Evolutionary conservation across 2,888 invertebrate genomes (phyloP).

Genomic region (Drosophila niveifrons): DNA sequence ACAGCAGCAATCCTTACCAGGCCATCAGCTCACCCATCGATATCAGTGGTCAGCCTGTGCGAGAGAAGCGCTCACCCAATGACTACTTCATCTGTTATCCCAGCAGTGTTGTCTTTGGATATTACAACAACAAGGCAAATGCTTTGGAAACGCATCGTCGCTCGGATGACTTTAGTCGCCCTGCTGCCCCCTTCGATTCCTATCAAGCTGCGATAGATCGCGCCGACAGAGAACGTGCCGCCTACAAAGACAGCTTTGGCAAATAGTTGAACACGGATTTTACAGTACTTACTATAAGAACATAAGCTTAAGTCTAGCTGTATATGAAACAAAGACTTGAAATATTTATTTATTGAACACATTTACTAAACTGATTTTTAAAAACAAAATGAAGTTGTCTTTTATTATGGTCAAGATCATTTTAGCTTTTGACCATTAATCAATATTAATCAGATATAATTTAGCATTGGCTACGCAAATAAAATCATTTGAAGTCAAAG

Average conservation of each 20-base stretch:
- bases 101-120: constrained; percentile 65
- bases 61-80: constrained; percentile 45
- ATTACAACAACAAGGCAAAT: constrained; percentile 26
- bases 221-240: constrained; percentile 64
- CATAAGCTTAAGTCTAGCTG: constrained; percentile 47
- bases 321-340: constrained; percentile 16
- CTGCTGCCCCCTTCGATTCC: constrained; percentile 36
- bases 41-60: constrained; percentile 59
- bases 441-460: too few species aligned
- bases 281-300: not conserved
- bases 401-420: not conserved
- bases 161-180: constrained; percentile 27
- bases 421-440: too few species aligned
- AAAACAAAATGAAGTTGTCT: not conserved
- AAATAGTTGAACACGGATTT: constrained; percentile 38
- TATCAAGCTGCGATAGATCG: constrained; percentile 47
- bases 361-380: constrained; percentile 29
- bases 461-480: not conserved
- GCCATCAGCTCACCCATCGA: constrained; percentile 49
- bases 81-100: constrained; percentile 69
- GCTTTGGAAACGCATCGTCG: constrained; percentile 49
- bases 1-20: constrained; percentile 15
- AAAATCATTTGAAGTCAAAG: not conserved
- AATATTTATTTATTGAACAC: constrained; percentile 50
- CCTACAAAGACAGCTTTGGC: constrained; percentile 61